A percentile compares a stretch with the other conserved stretches of the same genome.
phyloP scores from a whole-genome alignment of 2,888 invertebrate genomes.

The Drosophila monieri region DNA sequence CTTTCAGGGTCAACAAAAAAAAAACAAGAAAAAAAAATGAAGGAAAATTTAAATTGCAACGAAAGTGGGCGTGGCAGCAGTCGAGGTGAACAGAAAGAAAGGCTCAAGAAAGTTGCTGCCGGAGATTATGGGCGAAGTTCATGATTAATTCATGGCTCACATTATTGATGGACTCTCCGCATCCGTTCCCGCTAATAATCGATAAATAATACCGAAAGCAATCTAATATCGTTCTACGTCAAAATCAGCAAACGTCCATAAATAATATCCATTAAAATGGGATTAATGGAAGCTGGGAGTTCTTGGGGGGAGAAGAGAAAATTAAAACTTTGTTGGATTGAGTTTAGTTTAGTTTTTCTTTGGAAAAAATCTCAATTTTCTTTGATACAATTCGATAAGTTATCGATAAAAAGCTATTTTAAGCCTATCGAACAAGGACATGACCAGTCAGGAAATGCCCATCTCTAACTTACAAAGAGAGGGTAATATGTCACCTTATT shows the following conservation, averaged over 20 bases:
- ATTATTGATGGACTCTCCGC: conserved; percentile 10
- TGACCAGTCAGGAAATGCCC: background rate
- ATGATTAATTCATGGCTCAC: conserved; percentile 32
- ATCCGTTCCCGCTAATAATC: background rate
- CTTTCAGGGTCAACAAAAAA: conserved; percentile 39
- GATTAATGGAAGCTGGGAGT: background rate
- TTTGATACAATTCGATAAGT: too few species aligned
- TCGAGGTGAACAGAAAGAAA: conserved; percentile 39
- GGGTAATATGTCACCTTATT: too few species aligned
- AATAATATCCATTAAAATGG: background rate
- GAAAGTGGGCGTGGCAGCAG: conserved; percentile 16
- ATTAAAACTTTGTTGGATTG: background rate
- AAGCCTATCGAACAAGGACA: background rate
- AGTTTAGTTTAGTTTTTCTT: too few species aligned
- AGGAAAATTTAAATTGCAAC: conserved; percentile 8
- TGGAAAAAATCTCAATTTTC: too few species aligned
- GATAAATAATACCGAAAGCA: conserved; percentile 11
- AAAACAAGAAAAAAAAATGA: background rate
- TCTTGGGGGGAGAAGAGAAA: background rate
- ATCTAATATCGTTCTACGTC: conserved; percentile 2
- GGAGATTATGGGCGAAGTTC: conserved; percentile 24
- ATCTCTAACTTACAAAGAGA: conserved; percentile 10
- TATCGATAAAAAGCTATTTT: too few species aligned
- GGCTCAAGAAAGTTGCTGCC: conserved; percentile 12
- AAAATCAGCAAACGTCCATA: background rate